Base-by-base conservation (phyloP, 2,888 invertebrate genomes). In the Dryobota labecula region DNA sequence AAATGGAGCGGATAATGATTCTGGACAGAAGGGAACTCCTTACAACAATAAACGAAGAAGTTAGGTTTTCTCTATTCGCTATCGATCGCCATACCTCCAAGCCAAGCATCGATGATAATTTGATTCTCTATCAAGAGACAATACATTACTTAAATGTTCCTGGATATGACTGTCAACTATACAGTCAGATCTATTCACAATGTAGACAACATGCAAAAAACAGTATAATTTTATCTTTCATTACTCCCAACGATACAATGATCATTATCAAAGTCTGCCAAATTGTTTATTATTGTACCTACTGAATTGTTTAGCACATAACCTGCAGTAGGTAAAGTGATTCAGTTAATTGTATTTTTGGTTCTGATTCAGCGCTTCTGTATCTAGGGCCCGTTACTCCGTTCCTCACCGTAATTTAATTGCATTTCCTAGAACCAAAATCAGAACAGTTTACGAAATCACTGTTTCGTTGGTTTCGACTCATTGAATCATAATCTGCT, bases 401-500 rank as follows among this genome's bases (percentile, higher is more conserved):
- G 61, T 53, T 74, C 64, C 20, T 65, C 58, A 51, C 18, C 8
- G 70, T 70, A 54, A 65, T 65, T 63, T 45, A 53, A 82, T 81
- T 64, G 41, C 9, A 60, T 71, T 82, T 82, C 83, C 54, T 36
- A 61, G 69, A 74, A 56, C 20, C 41, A 36, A 69, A 82, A 64
- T 71, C 56, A 69, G 74, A 57, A n/a, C 67, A 57, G 70, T 70
- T 79, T 73, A 72, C 70, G 64, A 71, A 84, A 70, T 63, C 61
- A 45, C 71, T 54, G 64, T 76, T 70, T n/a, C n/a, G n/a, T n/a
- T n/a, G n/a, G n/a, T n/a, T n/a, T 62, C 65, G 49, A 38, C 24
- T 65, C 20, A 74, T 84, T 84, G 85, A 84, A 78, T 82, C 84
- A 84, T 73, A 67, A 73, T 76, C 54, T 58, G 49, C 45, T 70